phyloP scores from a whole-genome alignment of 2,888 invertebrate genomes.

The Diaprepes abbreviatus region DNA sequence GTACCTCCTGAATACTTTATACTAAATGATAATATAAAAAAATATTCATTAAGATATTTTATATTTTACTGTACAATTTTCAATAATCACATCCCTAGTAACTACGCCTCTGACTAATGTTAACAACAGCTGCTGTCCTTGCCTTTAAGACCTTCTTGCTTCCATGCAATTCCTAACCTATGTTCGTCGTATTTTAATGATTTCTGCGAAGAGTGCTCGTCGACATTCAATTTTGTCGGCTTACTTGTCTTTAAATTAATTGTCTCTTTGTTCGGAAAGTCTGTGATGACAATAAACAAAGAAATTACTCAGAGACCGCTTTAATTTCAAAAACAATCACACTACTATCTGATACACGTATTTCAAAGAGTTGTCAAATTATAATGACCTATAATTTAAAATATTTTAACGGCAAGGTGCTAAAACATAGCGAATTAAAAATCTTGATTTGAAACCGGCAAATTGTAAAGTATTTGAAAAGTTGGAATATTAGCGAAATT shows the following conservation, averaged over 20 bases:
- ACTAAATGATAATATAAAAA: too few species aligned
- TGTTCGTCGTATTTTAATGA: constrained; percentile 40
- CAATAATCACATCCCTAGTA: too few species aligned
- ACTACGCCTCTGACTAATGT: constrained; percentile 27
- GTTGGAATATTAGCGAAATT: constrained; percentile 15
- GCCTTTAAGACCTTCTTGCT: constrained; percentile 43
- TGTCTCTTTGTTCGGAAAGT: constrained; percentile 38
- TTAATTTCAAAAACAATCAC: constrained; percentile 23
- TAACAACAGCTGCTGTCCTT: constrained; percentile 45
- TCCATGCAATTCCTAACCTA: constrained; percentile 43
- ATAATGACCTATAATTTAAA: constrained; percentile 2
- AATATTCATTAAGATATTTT: too few species aligned
- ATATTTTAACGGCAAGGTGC: background rate
- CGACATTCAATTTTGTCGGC: constrained; percentile 36
- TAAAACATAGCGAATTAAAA: constrained; percentile 16
- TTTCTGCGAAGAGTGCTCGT: constrained; percentile 36
- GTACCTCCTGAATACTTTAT: too few species aligned
- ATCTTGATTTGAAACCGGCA: constrained; percentile 27
- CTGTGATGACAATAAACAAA: constrained; percentile 28
- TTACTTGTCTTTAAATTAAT: constrained; percentile 38
- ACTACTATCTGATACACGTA: background rate
- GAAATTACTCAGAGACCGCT: constrained; percentile 17
- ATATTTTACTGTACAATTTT: too few species aligned
- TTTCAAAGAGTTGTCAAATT: background rate
- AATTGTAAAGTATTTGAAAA: background rate